A percentile compares a stretch with the other conserved stretches of the same genome.
Conservation (phyloP, 2,888 invertebrate genomes). For the Apotomis betuletana region DNA sequence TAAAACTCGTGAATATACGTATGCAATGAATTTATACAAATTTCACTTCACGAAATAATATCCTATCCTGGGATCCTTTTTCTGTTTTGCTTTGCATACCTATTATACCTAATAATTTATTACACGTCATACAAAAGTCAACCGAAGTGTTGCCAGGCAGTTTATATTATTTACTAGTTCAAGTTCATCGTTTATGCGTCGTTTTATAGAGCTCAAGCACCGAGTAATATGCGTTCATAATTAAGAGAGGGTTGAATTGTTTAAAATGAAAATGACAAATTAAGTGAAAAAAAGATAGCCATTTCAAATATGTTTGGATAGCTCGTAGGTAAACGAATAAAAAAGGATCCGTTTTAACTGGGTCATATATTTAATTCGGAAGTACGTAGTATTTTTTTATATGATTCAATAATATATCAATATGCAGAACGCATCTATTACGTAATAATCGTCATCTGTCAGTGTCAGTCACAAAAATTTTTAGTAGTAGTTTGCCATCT, state of each 20-base stretch:
- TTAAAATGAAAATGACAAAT: not conserved
- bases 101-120: conserved; percentile 1
- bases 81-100: conserved; percentile 31
- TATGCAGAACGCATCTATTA: conserved; percentile 50
- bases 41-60: conserved; percentile 11
- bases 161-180: not conserved
- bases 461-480: conserved; percentile 72
- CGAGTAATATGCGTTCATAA: conserved; percentile 3
- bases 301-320: not conserved
- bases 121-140: conserved; percentile 38
- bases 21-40: not conserved
- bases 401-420: conserved; percentile 31
- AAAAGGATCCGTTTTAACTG: not conserved
- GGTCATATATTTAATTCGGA: too few species aligned
- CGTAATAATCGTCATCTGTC: conserved; percentile 67
- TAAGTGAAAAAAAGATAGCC: not conserved
- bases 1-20: not conserved
- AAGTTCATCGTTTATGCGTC: not conserved
- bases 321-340: not conserved
- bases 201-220: conserved; percentile 4
- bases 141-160: not conserved
- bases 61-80: conserved; percentile 19
- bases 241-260: not conserved
- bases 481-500: conserved; percentile 54
- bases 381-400: not conserved